These are phyloP conservation scores for Chionodraco myersi DNA, from an alignment of 2,113 vertebrate genomes.

Conservation along the genomic window DNA sequence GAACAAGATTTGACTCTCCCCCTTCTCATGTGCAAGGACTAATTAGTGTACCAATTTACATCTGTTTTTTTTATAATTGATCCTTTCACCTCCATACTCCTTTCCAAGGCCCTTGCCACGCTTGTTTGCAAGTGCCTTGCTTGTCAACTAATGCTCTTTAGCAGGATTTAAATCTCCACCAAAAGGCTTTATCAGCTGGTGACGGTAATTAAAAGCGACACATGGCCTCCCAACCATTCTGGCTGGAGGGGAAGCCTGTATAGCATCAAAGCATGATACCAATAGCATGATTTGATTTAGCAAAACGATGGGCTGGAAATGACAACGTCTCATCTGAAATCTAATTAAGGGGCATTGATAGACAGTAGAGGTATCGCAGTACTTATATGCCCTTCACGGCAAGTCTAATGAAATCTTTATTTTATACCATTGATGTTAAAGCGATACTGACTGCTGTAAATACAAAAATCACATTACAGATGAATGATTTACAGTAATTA, in stretches of 20 bases:
- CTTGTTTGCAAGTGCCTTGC: constrained; percentile 67
- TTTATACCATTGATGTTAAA: constrained; percentile 42
- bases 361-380: constrained; percentile 28
- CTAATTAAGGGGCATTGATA: constrained; percentile 65
- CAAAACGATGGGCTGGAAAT: constrained; percentile 66
- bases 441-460: constrained; percentile 10
- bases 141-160: constrained; percentile 84
- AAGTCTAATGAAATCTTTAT: constrained; percentile 53
- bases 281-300: constrained; percentile 74
- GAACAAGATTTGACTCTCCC: background rate
- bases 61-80: constrained; percentile 36
- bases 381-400: constrained; percentile 53
- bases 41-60: constrained; percentile 19
- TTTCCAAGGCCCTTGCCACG: constrained; percentile 42
- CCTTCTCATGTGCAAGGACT: background rate
- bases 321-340: constrained; percentile 70
- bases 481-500: constrained; percentile 40
- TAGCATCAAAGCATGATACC: constrained; percentile 61
- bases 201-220: constrained; percentile 82
- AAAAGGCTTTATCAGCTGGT: constrained; percentile 80
- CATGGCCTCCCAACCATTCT: constrained; percentile 69
- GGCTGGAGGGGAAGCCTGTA: constrained; percentile 55
- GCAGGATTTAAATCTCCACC: constrained; percentile 79
- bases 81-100: constrained; percentile 35
- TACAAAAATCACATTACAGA: constrained; percentile 39